Evolutionary conservation across 2,113 vertebrate species (phyloP).

Genomic region (Tapirus terrestris): DNA sequence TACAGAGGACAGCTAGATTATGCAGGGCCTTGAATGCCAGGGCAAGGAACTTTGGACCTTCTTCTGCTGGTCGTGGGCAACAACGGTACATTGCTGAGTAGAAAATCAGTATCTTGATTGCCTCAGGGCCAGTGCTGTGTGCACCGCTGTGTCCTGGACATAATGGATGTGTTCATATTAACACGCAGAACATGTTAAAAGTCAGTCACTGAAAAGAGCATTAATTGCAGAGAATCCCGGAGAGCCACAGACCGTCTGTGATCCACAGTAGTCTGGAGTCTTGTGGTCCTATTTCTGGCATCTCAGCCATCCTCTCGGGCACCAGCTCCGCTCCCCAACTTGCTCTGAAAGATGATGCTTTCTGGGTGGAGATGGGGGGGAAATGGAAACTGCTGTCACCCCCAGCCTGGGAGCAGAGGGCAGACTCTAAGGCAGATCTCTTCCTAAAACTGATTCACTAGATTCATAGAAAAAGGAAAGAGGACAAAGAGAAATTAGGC

Average conservation of each 20-base stretch:
- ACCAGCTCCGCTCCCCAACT: accelerated
- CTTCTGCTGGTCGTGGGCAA: background rate
- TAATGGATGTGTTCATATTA: background rate
- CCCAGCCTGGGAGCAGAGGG: background rate
- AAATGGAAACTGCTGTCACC: background rate
- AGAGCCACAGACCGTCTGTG: background rate
- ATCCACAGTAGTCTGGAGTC: accelerated
- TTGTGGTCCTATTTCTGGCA: background rate
- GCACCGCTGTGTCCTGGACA: too few species aligned
- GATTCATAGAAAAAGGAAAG: background rate
- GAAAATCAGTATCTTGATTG: background rate
- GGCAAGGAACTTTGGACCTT: too few species aligned
- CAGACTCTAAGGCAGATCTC: background rate
- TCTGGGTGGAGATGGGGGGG: background rate
- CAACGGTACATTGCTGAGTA: background rate
- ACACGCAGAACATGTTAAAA: background rate
- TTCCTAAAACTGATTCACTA: background rate
- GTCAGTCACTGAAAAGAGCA: background rate
- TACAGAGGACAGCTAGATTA: too few species aligned
- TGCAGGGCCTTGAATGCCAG: background rate
- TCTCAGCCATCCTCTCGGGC: accelerated
- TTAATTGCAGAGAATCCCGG: background rate
- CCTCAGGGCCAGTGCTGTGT: background rate
- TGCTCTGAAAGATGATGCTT: background rate
- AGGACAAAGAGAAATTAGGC: background rate